These are phyloP conservation scores for Rhinatrema bivittatum DNA, from an alignment of 2,797 vertebrate species.

Conservation along the genomic window DNA sequence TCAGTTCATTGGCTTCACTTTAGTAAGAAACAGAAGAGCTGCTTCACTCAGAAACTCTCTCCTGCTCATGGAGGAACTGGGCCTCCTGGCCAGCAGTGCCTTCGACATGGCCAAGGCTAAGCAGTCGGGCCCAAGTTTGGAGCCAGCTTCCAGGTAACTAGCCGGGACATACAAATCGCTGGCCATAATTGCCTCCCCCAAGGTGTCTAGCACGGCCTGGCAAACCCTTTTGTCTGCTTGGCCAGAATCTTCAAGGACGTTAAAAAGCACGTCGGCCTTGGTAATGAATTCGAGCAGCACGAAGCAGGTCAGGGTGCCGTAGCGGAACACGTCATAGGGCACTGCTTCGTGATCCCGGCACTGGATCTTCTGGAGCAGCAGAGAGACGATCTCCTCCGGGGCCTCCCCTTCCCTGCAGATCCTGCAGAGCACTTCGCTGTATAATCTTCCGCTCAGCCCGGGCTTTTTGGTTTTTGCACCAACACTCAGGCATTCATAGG, in stretches of 20 bases:
- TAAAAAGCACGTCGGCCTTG: conserved; percentile 72
- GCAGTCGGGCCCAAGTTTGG: conserved; percentile 75
- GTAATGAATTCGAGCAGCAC: conserved; percentile 82
- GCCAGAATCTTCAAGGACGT: conserved; percentile 55
- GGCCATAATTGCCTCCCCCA: conserved; percentile 72
- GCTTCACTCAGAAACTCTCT: conserved; percentile 85
- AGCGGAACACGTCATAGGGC: conserved; percentile 80
- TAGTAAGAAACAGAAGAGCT: conserved; percentile 72
- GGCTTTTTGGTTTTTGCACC: conserved; percentile 37
- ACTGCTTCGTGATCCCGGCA: conserved; percentile 87
- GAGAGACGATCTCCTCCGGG: conserved; percentile 59
- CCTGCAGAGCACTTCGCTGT: conserved; percentile 73
- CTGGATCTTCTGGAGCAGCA: conserved; percentile 69
- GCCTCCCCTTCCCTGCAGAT: conserved; percentile 73
- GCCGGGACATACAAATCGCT: conserved; percentile 39
- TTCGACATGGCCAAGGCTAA: conserved; percentile 73
- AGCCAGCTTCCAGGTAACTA: conserved; percentile 79
- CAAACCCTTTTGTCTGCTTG: conserved; percentile 63
- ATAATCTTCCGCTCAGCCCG: conserved; percentile 73
- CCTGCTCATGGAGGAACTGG: conserved; percentile 64
- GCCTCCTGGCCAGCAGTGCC: conserved; percentile 46
- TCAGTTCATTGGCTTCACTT: conserved; percentile 76
- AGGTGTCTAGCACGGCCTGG: conserved; percentile 69
- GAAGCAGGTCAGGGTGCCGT: conserved; percentile 79
- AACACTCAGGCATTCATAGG: conserved; percentile 75